Evolutionary conservation across 2,888 invertebrate species (phyloP), one percentile per base, ranked within the genome.

Genomic region (Rhyacophila evoluta): DNA sequence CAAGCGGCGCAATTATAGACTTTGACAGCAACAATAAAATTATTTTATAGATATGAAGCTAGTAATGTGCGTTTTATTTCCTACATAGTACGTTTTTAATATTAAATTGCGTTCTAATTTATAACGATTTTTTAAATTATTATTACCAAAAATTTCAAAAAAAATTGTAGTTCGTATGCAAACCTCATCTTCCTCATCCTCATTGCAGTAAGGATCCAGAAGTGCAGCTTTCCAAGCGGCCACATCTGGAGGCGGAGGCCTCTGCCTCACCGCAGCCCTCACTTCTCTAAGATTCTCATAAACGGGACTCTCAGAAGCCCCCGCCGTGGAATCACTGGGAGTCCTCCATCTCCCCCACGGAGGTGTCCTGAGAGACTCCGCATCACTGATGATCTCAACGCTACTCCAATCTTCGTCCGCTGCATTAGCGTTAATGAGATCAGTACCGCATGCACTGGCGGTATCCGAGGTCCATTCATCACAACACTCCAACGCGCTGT

Each of bases 151-250:
- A n/a, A n/a, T n/a, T n/a, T n/a, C n/a, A n/a, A n/a, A n/a, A n/a
- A n/a, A n/a, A 41, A 74, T n/a, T 74, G 25, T 25, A 74, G 15
- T 37, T 55, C 3, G 39, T 10, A 37, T 74, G 84, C 89, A 87
- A 82, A 90, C 90, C 87, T 89, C 90, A 81, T 91, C 91, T 79
- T 91, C 90, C 81, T 90, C 90, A 74, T 91, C 91, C 74, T 91
- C 91, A 75, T 89, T 89, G 83, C 88, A 89, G 83, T 85, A 89
- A 1, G 89, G 89, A 82, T 89, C 88, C 83, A 87, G 83, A 27
- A 91, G 86, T 72, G 87, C 83, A 81, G 89, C 88, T 86, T 89
- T 90, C 91, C 91, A 92, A 83, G 85, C 87, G 38, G 91, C 87
- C 72, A 91, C 91, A 84, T 91, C 90, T 1, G 88, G 85, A 8